Evolutionary conservation across 2,888 invertebrate genomes (phyloP), one percentile per base, ranked within the genome.

Genomic region (Rhyacophila evoluta): DNA sequence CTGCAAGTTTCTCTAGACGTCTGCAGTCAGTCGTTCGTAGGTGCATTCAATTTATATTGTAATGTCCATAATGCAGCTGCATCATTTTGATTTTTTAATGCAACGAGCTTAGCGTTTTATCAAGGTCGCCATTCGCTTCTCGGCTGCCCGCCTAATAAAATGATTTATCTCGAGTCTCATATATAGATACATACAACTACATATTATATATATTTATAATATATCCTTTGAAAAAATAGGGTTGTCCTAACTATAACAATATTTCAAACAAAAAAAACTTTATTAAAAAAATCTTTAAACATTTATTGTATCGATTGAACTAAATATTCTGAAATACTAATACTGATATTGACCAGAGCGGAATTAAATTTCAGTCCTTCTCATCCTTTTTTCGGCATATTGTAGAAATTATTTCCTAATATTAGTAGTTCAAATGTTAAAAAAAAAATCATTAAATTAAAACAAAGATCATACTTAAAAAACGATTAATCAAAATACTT

Each of bases 121-220:
- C 55, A 55, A 55, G 55, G 55, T 55, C 55, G 55, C 10, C 55
- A 19, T 19, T 55, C 55, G 55, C 55, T n/a, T n/a, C n/a, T 55
- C 15, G 19, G 19, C 55, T 55, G 55, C 55, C 55, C 55, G 55
- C 28, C 74, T 41, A 55, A 41, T 74, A 74, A 72, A 72, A 72
- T 72, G 72, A 72, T 72, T 72, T 72, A 72, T 72, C 36, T 72
- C 55, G 55, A 10, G 10, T 12, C 19, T 55, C 19, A 1, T 19
- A 55, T 25, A 55, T 33, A 33, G 29, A 6, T 33, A 33, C 29
- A 2, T 6, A 33, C 4, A 6, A 4, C 29, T 33, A 33, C 29
- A 33, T 33, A 33, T 33, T 33, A 33, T 55, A 39, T 12, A 4
- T 2, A 5, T n/a, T n/a, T 39, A 55, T 55, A 25, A 55, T 15